A percentile compares a stretch with the other conserved stretches of the same genome.
phyloP scores from a whole-genome alignment of 2,113 vertebrate genomes.

The Gallinago media region DNA sequence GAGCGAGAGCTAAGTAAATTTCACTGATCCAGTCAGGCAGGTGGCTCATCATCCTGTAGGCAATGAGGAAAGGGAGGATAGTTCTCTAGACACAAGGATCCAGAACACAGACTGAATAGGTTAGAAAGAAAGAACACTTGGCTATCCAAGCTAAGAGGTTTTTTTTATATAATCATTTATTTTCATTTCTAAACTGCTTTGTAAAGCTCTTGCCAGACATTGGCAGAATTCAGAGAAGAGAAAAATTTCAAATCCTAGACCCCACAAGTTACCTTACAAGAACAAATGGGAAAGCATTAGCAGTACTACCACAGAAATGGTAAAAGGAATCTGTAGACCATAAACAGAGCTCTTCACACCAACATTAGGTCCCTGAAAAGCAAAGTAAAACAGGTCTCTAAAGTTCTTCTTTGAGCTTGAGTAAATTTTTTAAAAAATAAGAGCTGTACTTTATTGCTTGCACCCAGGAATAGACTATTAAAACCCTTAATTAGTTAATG shows the following conservation, averaged over 20 bases:
- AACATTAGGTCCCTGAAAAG: neutral
- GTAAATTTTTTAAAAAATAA: neutral
- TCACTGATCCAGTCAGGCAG: conserved; percentile 9
- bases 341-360: neutral
- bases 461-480: neutral
- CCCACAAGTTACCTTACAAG: neutral
- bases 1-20: neutral
- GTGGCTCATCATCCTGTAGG: neutral
- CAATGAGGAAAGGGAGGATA: neutral
- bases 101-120: neutral
- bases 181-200: neutral
- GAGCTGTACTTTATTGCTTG: neutral
- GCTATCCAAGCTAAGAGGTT: neutral
- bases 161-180: neutral
- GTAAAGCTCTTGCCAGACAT: neutral
- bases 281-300: neutral
- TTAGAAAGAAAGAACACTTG: neutral
- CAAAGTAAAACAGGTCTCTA: neutral
- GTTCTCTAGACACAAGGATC: neutral
- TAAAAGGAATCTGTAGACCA: neutral
- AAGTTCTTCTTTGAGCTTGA: neutral
- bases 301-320: neutral
- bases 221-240: neutral
- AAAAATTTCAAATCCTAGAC: neutral
- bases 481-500: neutral